Conservation (phyloP, 1,140 invertebrate genomes). For the Drosophila sproati region DNA sequence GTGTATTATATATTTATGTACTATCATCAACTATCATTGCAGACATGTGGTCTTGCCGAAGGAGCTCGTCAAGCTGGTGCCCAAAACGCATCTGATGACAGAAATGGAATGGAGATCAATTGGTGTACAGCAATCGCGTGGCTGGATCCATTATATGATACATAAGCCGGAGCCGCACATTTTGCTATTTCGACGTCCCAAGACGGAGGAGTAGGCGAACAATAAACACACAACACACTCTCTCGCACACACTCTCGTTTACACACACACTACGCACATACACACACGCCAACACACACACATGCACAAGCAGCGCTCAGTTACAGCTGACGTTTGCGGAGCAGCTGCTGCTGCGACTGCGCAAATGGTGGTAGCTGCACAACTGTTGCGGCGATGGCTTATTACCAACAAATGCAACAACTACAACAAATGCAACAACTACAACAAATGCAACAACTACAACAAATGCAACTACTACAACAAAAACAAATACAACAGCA, state of each 20-base stretch:
- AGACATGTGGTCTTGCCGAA: constrained; percentile 97
- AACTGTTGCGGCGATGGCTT: constrained; percentile 34
- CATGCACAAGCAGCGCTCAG: constrained; percentile 10
- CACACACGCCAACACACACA: constrained; percentile 12
- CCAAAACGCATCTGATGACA: constrained; percentile 96
- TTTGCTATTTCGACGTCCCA: constrained; percentile 87
- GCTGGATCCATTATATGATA: constrained; percentile 98
- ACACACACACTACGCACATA: constrained; percentile 11
- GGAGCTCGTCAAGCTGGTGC: constrained; percentile 94
- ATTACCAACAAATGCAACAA: constrained; percentile 34
- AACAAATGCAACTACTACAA: too few relatives aligned
- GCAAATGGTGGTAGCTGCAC: constrained; percentile 40
- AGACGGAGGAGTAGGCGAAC: constrained; percentile 62
- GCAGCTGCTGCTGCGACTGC: constrained; percentile 43
- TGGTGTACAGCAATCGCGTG: constrained; percentile 97
- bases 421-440: too few relatives aligned
- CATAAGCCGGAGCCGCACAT: constrained; percentile 93
- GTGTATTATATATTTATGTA: neutral
- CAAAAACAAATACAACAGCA: too few relatives aligned
- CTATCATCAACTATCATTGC: constrained; percentile 58
- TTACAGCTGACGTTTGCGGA: constrained; percentile 34
- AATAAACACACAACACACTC: constrained; percentile 27
- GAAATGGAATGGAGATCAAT: constrained; percentile 97
- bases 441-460: too few relatives aligned
- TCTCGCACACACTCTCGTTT: constrained; percentile 14